phyloP scores from a whole-genome alignment of 2,888 invertebrate genomes.

The Lathronympha strigana region DNA sequence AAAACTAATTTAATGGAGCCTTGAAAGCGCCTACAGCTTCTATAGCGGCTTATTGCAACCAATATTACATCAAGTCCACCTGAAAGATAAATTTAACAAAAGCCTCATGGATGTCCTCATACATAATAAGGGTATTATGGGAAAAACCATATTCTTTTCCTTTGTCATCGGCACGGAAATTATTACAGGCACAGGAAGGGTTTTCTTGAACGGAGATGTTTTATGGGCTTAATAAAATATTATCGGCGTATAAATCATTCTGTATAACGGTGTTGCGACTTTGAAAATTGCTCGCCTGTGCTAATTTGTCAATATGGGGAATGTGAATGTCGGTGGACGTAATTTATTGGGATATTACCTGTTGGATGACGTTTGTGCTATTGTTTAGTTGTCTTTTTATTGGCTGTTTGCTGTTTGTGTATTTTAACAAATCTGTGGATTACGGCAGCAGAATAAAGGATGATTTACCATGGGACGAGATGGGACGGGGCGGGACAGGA shows the following conservation, averaged over 20 bases:
- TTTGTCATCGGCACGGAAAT: constrained; percentile 61
- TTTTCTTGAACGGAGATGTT: constrained; percentile 64
- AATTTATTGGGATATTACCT: constrained; percentile 24
- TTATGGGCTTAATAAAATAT: constrained; percentile 75
- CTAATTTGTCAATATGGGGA: constrained; percentile 59
- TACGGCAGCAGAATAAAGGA: too few species aligned
- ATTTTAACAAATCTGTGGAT: too few species aligned
- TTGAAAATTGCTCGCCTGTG: constrained; percentile 58
- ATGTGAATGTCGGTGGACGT: constrained; percentile 26
- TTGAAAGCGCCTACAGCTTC: neutral
- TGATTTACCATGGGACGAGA: too few species aligned
- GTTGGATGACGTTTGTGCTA: too few species aligned
- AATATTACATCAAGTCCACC: constrained; percentile 1
- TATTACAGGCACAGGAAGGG: constrained; percentile 62
- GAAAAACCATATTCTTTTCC: constrained; percentile 55
- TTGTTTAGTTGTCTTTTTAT: too few species aligned
- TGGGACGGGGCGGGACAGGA: too few species aligned
- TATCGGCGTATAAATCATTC: constrained; percentile 69
- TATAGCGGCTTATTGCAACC: neutral
- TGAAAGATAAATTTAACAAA: constrained; percentile 22
- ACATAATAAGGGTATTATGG: constrained; percentile 46
- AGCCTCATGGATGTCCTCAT: constrained; percentile 24
- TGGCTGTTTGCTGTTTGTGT: too few species aligned
- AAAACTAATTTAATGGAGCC: too few species aligned
- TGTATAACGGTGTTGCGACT: constrained; percentile 60